phyloP scores from a whole-genome alignment of 2,113 vertebrate genomes.

The Pygoscelis adeliae region DNA sequence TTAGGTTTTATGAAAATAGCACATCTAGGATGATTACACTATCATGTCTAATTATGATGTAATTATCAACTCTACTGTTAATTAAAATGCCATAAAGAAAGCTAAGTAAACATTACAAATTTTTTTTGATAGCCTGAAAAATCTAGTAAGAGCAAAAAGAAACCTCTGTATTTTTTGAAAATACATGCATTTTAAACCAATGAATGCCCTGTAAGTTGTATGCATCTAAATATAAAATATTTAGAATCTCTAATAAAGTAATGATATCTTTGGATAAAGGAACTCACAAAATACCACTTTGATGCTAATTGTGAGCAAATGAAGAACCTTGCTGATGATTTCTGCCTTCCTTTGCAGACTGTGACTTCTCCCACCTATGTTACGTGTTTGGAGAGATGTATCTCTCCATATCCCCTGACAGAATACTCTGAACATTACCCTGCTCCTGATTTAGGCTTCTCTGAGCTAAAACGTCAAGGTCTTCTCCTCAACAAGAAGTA shows the following conservation, averaged over 20 bases:
- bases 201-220: background rate
- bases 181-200: background rate
- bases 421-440: background rate
- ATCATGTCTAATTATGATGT: background rate
- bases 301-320: background rate
- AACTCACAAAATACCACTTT: background rate
- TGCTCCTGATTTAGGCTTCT: background rate
- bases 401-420: no score
- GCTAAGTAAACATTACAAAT: background rate
- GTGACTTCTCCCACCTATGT: background rate
- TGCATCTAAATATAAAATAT: background rate
- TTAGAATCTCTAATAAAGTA: background rate
- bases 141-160: background rate
- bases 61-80: background rate
- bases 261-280: background rate
- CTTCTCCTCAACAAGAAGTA: background rate
- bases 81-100: background rate
- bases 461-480: background rate
- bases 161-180: rapidly evolving
- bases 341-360: background rate
- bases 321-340: background rate
- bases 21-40: background rate
- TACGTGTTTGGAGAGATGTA: background rate
- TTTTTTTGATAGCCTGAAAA: background rate
- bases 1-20: background rate